These are phyloP conservation scores for Cossypha caffra DNA, from an alignment of 2,797 vertebrate genomes.

Conservation along the genomic window DNA sequence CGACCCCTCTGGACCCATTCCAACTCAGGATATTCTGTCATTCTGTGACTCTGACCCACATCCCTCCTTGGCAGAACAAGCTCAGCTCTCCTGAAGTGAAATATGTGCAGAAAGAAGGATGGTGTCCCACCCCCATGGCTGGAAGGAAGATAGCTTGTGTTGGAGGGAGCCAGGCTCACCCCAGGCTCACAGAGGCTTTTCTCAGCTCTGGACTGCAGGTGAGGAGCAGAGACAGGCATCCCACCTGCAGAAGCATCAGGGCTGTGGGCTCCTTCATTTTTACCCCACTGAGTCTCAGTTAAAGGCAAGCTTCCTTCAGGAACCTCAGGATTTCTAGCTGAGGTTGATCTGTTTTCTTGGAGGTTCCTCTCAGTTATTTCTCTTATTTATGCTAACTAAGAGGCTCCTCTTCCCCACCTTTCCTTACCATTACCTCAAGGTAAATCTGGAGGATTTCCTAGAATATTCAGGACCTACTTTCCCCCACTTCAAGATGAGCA, in stretches of 20 bases:
- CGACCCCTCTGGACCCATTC: background rate
- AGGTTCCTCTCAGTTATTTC: background rate
- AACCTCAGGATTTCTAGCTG: background rate
- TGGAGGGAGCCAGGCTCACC: background rate
- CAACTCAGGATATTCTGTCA: background rate
- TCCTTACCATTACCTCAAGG: background rate
- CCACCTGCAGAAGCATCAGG: background rate
- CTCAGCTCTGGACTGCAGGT: background rate
- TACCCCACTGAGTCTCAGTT: background rate
- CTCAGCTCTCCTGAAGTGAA: background rate
- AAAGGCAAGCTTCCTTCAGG: background rate
- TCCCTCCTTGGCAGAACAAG: background rate
- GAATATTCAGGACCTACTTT: background rate
- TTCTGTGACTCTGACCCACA: background rate
- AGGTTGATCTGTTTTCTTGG: background rate
- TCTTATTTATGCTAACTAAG: background rate
- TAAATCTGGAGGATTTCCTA: background rate
- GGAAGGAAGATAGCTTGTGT: background rate
- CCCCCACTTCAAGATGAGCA: fast-evolving
- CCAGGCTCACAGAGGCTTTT: background rate
- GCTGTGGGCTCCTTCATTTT: background rate
- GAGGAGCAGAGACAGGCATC: background rate
- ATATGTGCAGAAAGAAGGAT: background rate
- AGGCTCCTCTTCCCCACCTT: background rate
- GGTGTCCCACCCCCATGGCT: background rate